Base-by-base conservation (phyloP, 92 coral and sea anemone species). In the Umimayanthus chanpuru region DNA sequence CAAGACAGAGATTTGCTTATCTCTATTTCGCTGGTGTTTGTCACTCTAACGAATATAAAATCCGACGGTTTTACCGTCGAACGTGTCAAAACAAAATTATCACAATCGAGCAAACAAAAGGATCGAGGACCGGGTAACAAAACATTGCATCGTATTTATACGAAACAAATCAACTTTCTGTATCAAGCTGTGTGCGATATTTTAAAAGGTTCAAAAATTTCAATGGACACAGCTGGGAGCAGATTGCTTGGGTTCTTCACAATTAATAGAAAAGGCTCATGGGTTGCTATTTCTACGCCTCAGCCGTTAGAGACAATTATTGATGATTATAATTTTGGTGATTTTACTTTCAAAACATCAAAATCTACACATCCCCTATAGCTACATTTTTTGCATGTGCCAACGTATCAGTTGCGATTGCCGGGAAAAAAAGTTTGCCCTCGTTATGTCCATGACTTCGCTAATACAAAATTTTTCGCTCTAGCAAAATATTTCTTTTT, bases 151-250 rank as follows among this genome's bases (percentile, higher is more conserved):
- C 36, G 2, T 32, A 68, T 8, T 23, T 68, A n/a, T 25, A n/a
- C 30, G n/a, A 29, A 72, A 11, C 41, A 72, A 9, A 29, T 72
- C 76, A 32, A 2, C 9, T 72, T 72, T 72, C 36, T 6, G 9
- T 32, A 11, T 72, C 76, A 72, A 72, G 76, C 76, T 72, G 76
- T 72, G 40, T 28, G n/a, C 9, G 41, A 72, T 72, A 72, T 72
- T 72, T 61, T 9, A 61, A 61, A 61, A 61, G n/a, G 7, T 61
- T 1, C 68, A 61, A 9, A 18, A 9, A 61, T 61, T 18, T 61
- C 68, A 20, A 23, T 61, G 15, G 21, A 23, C 68, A 12, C 68
- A 18, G 68, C 4, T 20, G 68, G 68, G 4, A 61, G 68, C 3
- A 56, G 23, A 56, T 56, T 56, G 65, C 50, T 47, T 11, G 2